Conservation (phyloP, 1,140 invertebrate species). For the Zaprionus kolodkinae region DNA sequence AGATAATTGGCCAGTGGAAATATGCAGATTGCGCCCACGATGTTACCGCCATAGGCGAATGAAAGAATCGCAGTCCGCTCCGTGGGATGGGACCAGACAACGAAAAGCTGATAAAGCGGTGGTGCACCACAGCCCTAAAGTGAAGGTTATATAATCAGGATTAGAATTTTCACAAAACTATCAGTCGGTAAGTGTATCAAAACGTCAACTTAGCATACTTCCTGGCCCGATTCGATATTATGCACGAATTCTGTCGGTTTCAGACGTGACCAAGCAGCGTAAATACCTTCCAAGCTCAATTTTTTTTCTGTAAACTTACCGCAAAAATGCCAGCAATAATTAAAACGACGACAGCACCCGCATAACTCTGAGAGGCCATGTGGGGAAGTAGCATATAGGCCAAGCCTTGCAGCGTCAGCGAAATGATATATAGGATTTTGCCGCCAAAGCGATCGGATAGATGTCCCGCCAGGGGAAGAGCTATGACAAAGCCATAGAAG, state of each 20-base stretch:
- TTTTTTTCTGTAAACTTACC: constrained; percentile 42
- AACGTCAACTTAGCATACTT: not conserved
- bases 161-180: too few species aligned
- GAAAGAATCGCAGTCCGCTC: constrained; percentile 70
- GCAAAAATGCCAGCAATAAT: constrained; percentile 62
- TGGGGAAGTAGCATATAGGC: constrained; percentile 60
- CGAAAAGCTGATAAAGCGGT: constrained; percentile 71
- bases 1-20: constrained; percentile 70
- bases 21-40: constrained; percentile 61
- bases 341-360: constrained; percentile 39
- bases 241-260: not conserved
- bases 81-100: constrained; percentile 76
- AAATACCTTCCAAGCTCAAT: not conserved
- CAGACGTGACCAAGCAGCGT: not conserved
- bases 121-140: constrained; percentile 71
- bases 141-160: not conserved
- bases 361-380: constrained; percentile 60
- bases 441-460: constrained; percentile 71
- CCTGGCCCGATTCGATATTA: not conserved
- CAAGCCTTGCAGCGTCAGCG: constrained; percentile 49
- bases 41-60: constrained; percentile 71
- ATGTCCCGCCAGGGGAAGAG: constrained; percentile 62
- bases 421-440: constrained; percentile 66
- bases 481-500: constrained; percentile 73
- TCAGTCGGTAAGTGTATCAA: too few species aligned